Evolutionary conservation across 2,888 invertebrate species (phyloP).

Genomic region (Athalia rosae): DNA sequence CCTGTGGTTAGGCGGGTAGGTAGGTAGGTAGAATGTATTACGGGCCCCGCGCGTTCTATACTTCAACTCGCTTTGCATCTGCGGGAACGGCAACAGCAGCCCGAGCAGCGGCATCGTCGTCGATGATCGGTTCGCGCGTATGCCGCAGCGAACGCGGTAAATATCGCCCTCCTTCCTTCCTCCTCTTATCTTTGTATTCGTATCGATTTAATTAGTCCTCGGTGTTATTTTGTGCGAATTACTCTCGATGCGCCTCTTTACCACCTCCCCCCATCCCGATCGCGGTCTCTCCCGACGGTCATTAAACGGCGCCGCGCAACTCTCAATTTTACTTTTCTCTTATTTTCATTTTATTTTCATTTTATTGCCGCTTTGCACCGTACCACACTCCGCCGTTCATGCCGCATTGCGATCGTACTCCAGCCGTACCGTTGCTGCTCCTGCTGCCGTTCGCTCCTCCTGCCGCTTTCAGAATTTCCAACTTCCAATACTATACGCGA

Average conservation of each 20-base stretch:
- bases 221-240: neutral
- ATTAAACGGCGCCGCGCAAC: neutral
- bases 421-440: too few species aligned
- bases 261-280: neutral
- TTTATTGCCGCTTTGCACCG: neutral
- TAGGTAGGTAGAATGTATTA: too few species aligned
- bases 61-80: too few species aligned
- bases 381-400: too few species aligned
- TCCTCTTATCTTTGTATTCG: too few species aligned
- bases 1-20: slow-evolving; percentile 55
- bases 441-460: neutral
- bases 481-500: slow-evolving; percentile 27
- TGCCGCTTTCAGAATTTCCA: neutral
- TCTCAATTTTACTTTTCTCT: neutral
- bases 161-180: slow-evolving; percentile 54
- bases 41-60: too few species aligned
- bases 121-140: neutral
- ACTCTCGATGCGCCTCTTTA: neutral
- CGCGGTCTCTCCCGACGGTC: neutral
- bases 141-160: slow-evolving; percentile 52
- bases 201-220: slow-evolving; percentile 54
- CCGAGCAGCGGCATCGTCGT: too few species aligned
- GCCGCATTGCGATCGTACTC: too few species aligned
- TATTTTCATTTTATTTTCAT: neutral
- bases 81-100: too few species aligned